These are phyloP conservation scores for Amniataba percoides DNA, from an alignment of 2,797 vertebrate genomes.

Conservation along the genomic window DNA sequence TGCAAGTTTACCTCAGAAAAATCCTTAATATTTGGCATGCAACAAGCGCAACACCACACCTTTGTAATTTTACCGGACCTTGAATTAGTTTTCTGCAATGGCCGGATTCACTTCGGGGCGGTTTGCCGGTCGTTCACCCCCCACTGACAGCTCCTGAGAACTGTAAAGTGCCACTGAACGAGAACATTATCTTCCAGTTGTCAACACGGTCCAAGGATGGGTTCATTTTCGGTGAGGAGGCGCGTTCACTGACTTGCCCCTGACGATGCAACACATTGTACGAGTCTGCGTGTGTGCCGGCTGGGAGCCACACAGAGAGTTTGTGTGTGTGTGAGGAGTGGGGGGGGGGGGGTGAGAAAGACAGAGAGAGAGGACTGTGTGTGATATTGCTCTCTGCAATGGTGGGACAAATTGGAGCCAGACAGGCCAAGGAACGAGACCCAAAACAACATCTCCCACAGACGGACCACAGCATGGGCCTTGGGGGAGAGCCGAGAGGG, in stretches of 20 bases:
- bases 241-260: conserved; percentile 19
- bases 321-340: conserved; percentile 63
- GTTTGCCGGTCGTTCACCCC: neutral
- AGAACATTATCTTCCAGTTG: conserved; percentile 32
- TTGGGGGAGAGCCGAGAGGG: conserved; percentile 62
- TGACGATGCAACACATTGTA: conserved; percentile 51
- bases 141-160: conserved; percentile 5
- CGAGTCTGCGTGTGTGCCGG: conserved; percentile 52
- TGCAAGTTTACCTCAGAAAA: neutral
- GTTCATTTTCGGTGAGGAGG: conserved; percentile 41
- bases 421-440: conserved; percentile 84
- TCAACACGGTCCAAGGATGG: conserved; percentile 22
- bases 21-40: neutral
- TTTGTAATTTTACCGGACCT: neutral
- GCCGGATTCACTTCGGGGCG: neutral
- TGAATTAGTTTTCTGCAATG: neutral
- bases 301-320: conserved; percentile 77
- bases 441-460: conserved; percentile 85
- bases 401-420: conserved; percentile 88
- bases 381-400: conserved; percentile 84
- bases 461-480: conserved; percentile 82
- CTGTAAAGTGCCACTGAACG: conserved; percentile 16
- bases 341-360: too few species aligned
- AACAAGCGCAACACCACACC: neutral
- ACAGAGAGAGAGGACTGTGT: conserved; percentile 72